Evolutionary conservation across 30 jellyfish, hydroid and myxozoan genomes (phyloP), one percentile per base, ranked within the genome.

Genomic region (Catostylus mosaicus): DNA sequence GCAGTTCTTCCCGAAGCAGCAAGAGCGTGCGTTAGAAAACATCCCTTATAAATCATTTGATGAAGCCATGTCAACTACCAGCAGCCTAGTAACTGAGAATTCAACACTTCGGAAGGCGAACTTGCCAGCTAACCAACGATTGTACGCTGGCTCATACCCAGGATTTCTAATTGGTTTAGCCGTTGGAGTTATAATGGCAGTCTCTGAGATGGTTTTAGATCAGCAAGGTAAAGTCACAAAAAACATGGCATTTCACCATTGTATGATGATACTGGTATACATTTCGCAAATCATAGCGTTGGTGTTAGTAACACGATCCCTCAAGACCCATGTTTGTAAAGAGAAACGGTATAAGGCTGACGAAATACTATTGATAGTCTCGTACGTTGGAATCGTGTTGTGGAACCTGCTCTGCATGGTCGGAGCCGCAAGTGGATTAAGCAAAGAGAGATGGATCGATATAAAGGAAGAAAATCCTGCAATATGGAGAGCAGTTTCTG

Each of bases 131-230:
- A 43, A 43, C 56, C 8, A 43, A 16, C 56, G 16, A 9, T 64
- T 60, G 34, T 67, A 67, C 51, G n/a, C 78, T 0, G 92, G 78
- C 0, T 38, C 80, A 6, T 78, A 82, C 45, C 92, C 92, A n/a
- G 92, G 92, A 7, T 82, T 82, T 52, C 73, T 82, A 0, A 24
- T 35, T 22, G 92, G 92, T 34, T 37, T 82, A 2, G 82, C 86
- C 27, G 79, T 69, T n/a, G 70, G 80, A 18, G 86, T 82, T 18
- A 71, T 68, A 0, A 68, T 71, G 71, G 63, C 45, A 16, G 92
- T 82, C 30, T 68, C 92, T 12, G 85, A 62, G 24, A 38, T 82
- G 43, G 70, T 45, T 11, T 12, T 68, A 26, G 30, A 82, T 52
- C 72, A 82, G 1, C 30, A 18, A 20, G 36, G 29, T 26, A 62